These are phyloP conservation scores for Morone chrysops DNA, from an alignment of 2,113 vertebrate genomes.

Conservation along the genomic window DNA sequence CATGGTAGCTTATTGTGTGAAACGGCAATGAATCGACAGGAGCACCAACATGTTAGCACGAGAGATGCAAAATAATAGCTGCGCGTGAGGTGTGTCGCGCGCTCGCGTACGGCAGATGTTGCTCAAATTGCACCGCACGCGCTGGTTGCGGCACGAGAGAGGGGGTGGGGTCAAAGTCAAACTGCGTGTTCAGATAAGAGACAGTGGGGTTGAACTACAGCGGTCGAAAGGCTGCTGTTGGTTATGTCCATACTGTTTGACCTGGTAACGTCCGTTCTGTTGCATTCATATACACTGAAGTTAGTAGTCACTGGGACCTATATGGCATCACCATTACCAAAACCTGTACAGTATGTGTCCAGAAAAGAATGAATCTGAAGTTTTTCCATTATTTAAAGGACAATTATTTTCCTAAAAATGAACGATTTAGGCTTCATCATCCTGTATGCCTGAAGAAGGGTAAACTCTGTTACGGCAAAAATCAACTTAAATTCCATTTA, in stretches of 20 bases:
- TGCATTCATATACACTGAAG: neutral
- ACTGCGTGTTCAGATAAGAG: neutral
- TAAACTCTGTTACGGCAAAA: neutral
- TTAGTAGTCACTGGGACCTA: neutral
- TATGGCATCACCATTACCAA: neutral
- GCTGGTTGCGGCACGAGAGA: conserved; percentile 44
- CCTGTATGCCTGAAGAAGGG: neutral
- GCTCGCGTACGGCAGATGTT: conserved; percentile 25
- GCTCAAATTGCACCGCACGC: conserved; percentile 45
- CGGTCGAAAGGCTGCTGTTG: neutral
- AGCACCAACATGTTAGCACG: neutral
- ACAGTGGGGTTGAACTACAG: too few relatives aligned
- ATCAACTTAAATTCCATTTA: neutral
- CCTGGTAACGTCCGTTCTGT: too few relatives aligned
- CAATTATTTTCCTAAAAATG: neutral
- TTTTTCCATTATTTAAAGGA: neutral
- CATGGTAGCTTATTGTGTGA: neutral
- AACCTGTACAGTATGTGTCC: neutral
- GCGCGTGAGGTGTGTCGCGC: neutral
- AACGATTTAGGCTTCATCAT: neutral
- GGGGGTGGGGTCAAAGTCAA: conserved; percentile 55
- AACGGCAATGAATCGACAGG: neutral
- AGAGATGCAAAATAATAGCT: neutral
- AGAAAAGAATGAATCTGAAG: neutral
- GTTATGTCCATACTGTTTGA: neutral